Evolutionary conservation across 2,113 vertebrate species (phyloP), one percentile per base, ranked within the genome.

Genomic region (Hylia prasina): DNA sequence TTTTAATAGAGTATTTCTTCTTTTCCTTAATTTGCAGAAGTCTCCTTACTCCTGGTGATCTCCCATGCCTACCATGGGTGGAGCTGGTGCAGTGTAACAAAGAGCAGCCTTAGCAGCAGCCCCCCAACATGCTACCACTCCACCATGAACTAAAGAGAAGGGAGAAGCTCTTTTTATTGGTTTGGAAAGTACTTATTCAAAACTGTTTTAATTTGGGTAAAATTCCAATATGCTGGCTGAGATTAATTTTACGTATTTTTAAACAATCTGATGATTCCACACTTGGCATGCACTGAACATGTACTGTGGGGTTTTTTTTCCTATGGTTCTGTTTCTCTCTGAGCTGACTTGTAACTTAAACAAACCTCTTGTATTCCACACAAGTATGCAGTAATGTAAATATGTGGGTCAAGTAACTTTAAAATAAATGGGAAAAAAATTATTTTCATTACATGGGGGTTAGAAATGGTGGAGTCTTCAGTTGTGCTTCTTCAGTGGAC

Each of bases 31-130:
- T 85, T 91, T 68, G 27, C 31, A 85, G 53, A 42, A 13, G 8
- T 56, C 5, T 19, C 10, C n/a, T 83, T 65, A 39, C 4, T 39
- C 25, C 31, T 68, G 39, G 28, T 66, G 30, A 17, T 63, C 47
- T 51, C 27, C 50, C 18, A 17, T 1, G 0, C 6, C 45, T 66
- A 9, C 44, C 25, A 47, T 0, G 0, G 0, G 1, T 22, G 39
- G 30, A 66, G n/a, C 23, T 0, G 0, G 10, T 39, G 47, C 18
- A 40, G 24, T 63, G 56, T 60, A 70, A 68, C 3, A 60, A 57
- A 33, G 15, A 70, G 7, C 10, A 76, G 37, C 9, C 11, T 69
- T 33, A 42, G 54, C 56, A 78, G 35, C 45, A 51, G 45, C 9
- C 73, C 13, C 11, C 11, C 7, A 33, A 33, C 10, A 7, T 15